Evolutionary conservation across 2,113 vertebrate species (phyloP).

Genomic region (Desmodus rotundus): DNA sequence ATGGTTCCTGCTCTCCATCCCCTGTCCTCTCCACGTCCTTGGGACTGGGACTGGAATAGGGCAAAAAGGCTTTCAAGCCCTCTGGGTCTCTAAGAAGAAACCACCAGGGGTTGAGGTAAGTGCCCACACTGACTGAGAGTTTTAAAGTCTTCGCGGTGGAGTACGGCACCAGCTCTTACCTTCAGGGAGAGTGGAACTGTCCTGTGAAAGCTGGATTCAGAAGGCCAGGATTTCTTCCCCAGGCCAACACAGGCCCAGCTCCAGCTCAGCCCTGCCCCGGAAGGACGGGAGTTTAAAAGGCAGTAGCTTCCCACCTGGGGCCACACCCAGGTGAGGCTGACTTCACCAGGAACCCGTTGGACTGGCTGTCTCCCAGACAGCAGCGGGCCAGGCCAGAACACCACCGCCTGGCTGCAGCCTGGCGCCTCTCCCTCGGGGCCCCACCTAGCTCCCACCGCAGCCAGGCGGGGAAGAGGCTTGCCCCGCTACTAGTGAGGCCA

Average conservation of each 20-base stretch:
- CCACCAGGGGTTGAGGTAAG: background rate
- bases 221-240: conserved; percentile 17
- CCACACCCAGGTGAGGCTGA: conserved; percentile 50
- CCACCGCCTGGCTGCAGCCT: background rate
- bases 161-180: conserved; percentile 38
- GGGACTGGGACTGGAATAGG: background rate
- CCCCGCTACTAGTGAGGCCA: background rate
- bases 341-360: conserved; percentile 49
- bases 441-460: background rate
- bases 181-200: conserved; percentile 14
- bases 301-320: conserved; percentile 36
- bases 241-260: background rate
- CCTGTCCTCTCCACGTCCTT: background rate
- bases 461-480: background rate
- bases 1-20: background rate
- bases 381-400: background rate
- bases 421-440: background rate
- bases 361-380: conserved; percentile 63
- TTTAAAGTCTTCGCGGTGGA: background rate
- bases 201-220: background rate
- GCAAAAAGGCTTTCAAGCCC: background rate
- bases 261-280: background rate
- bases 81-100: conserved; percentile 24
- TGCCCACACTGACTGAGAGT: background rate
- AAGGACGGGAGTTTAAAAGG: conserved; percentile 57